These are phyloP conservation scores for Sesia bembeciformis DNA, from an alignment of 2,888 invertebrate species.

Conservation along the genomic window DNA sequence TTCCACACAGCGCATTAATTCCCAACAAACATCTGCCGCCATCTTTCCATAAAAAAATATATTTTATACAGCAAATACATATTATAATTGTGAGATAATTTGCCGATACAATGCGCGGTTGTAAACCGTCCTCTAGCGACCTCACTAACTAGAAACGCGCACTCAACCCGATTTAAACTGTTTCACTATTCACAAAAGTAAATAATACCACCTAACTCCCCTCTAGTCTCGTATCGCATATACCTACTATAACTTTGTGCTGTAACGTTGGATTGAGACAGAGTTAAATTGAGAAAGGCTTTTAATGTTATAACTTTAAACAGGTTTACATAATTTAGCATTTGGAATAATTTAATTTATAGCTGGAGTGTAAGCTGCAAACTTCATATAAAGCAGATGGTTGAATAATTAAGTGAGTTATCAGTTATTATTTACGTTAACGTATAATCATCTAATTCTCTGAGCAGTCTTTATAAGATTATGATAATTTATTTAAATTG, in stretches of 20 bases:
- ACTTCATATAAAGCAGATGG: background rate
- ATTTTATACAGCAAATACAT: too few relatives aligned
- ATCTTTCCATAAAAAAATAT: too few relatives aligned
- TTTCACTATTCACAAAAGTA: constrained; percentile 34
- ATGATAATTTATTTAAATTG: too few relatives aligned
- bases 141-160: constrained; percentile 15
- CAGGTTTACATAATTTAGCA: background rate
- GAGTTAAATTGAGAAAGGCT: constrained; percentile 16
- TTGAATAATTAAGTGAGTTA: too few relatives aligned
- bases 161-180: constrained; percentile 33
- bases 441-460: too few relatives aligned
- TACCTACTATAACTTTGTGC: background rate
- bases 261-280: constrained; percentile 21
- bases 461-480: too few relatives aligned
- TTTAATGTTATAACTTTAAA: constrained; percentile 8
- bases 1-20: too few relatives aligned
- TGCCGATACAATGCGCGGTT: too few relatives aligned
- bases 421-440: too few relatives aligned
- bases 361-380: background rate
- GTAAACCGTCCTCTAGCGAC: background rate
- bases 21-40: too few relatives aligned
- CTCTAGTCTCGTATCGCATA: constrained; percentile 16
- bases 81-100: too few relatives aligned
- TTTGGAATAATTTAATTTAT: background rate
- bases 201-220: constrained; percentile 17